These are phyloP conservation scores for Sinopyrophorus schimmeli DNA, from an alignment of 2,888 invertebrate species.

Conservation along the genomic window DNA sequence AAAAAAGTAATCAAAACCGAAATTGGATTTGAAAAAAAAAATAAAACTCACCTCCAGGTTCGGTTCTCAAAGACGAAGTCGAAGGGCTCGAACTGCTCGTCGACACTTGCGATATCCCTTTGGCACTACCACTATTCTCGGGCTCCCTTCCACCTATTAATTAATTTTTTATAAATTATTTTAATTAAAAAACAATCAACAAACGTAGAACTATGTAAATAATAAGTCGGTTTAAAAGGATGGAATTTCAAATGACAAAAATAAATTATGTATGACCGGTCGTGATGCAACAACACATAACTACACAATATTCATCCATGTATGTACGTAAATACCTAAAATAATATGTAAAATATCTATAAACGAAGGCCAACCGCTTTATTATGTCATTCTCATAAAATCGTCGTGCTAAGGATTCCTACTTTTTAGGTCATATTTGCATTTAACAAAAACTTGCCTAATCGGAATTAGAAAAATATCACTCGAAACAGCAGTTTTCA, in stretches of 20 bases:
- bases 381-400: conserved; percentile 17
- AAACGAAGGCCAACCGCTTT: conserved; percentile 13
- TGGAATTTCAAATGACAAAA: no score
- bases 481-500: no score
- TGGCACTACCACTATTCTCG: conserved; percentile 11
- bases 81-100: conserved; percentile 36
- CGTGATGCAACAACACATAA: conserved; percentile 10
- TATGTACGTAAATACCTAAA: no score
- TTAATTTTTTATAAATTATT: conserved; percentile 4
- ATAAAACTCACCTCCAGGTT: conserved; percentile 39
- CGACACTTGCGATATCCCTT: conserved; percentile 33
- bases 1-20: no score
- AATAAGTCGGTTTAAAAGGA: no score
- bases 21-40: no score
- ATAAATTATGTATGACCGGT: conserved; percentile 9
- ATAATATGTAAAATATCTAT: conserved; percentile 1
- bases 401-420: no score
- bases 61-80: conserved; percentile 32
- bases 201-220: not conserved
- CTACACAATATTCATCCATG: no score
- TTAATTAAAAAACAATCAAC: not conserved
- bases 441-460: no score
- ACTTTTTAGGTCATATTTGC: no score
- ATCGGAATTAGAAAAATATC: no score
- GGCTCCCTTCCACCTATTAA: conserved; percentile 29